Conservation (phyloP, 2,888 invertebrate species). For the Pogonocherus hispidulus region DNA sequence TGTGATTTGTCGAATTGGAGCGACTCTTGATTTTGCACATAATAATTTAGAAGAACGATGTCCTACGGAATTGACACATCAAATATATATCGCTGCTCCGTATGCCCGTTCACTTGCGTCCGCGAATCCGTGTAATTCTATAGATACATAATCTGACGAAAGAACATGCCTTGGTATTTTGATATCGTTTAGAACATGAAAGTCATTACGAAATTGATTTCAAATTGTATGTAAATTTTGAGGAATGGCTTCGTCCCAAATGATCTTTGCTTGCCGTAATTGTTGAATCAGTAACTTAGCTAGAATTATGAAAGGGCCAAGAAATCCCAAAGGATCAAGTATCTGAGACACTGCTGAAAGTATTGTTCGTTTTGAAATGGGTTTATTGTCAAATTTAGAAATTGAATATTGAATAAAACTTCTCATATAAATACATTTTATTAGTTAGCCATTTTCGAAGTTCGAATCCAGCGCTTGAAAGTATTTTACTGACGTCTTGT, state of each 20-base stretch:
- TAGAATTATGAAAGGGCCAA: slow-evolving; percentile 33
- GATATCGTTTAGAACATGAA: slow-evolving; percentile 24
- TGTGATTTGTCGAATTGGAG: slow-evolving; percentile 3
- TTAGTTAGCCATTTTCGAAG: slow-evolving; percentile 39
- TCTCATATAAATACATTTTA: slow-evolving; percentile 21
- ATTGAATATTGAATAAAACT: slow-evolving; percentile 34
- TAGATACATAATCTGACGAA: slow-evolving; percentile 2
- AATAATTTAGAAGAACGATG: not conserved
- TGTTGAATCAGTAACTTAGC: slow-evolving; percentile 38
- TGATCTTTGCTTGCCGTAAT: slow-evolving; percentile 32
- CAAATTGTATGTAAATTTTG: slow-evolving; percentile 20
- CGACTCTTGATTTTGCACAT: slow-evolving; percentile 7
- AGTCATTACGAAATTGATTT: slow-evolving; percentile 17
- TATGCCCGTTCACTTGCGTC: slow-evolving; percentile 35
- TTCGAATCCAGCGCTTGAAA: slow-evolving; percentile 41
- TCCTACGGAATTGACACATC: slow-evolving; percentile 5
- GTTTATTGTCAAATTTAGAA: too few relatives aligned
- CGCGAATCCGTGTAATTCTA: slow-evolving; percentile 35
- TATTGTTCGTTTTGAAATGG: slow-evolving; percentile 33
- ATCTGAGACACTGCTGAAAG: slow-evolving; percentile 38
- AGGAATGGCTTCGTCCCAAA: slow-evolving; percentile 34
- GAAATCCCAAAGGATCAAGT: slow-evolving; percentile 38
- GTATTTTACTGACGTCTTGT: slow-evolving; percentile 37
- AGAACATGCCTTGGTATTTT: slow-evolving; percentile 32
- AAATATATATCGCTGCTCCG: slow-evolving; percentile 34